These are phyloP conservation scores for Dissostichus mawsoni DNA, from an alignment of 2,113 vertebrate species.

Conservation along the genomic window DNA sequence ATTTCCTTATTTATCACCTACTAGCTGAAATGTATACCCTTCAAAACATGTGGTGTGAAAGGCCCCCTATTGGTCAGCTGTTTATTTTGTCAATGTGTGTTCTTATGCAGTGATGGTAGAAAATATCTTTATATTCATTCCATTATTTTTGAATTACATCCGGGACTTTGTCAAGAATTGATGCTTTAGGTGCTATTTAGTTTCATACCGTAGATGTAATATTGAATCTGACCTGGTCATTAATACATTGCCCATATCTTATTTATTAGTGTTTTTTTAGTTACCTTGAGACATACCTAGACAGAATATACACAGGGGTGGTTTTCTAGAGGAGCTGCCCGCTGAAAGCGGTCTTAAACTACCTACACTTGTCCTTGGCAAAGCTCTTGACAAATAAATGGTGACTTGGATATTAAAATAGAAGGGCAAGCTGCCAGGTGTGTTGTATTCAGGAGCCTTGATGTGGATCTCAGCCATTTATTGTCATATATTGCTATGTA, in stretches of 20 bases:
- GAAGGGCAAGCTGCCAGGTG: slow-evolving; percentile 31
- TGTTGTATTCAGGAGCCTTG: slow-evolving; percentile 21
- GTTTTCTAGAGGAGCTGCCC: neutral
- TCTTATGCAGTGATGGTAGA: neutral
- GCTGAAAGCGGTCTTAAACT: slow-evolving; percentile 25
- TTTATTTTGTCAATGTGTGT: neutral
- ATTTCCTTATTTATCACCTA: slow-evolving; percentile 1
- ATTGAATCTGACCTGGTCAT: neutral
- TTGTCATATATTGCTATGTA: slow-evolving; percentile 27
- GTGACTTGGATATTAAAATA: slow-evolving; percentile 35
- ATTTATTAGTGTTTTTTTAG: neutral
- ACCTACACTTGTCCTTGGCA: slow-evolving; percentile 53
- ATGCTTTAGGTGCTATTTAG: neutral
- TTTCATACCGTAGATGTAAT: neutral
- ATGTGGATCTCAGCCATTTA: slow-evolving; percentile 32
- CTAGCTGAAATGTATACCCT: neutral
- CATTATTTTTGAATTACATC: neutral
- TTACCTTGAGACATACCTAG: neutral
- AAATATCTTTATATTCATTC: neutral
- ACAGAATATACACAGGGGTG: neutral
- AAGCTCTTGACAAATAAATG: slow-evolving; percentile 55
- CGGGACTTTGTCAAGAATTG: neutral
- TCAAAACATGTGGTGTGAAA: neutral
- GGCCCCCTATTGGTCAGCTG: neutral
- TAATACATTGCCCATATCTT: neutral